These are phyloP conservation scores for Akabosia matsudoensis DNA, from an alignment of 1,140 invertebrate genomes.

Conservation along the genomic window DNA sequence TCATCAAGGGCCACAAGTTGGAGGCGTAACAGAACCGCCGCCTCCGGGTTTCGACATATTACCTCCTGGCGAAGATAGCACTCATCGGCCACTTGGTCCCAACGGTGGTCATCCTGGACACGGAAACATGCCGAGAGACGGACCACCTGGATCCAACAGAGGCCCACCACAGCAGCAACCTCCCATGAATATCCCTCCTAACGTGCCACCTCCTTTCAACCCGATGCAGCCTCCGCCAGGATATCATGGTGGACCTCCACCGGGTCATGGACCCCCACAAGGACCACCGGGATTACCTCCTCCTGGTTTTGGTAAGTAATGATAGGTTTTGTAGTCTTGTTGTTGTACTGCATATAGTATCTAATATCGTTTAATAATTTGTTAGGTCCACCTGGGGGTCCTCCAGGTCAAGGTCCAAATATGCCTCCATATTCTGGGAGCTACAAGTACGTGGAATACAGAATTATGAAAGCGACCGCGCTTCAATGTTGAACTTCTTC, in stretches of 20 bases:
- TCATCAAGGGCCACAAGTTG: neutral
- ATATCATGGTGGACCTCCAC: conserved; percentile 6
- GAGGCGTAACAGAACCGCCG: neutral
- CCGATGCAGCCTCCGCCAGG: conserved; percentile 22
- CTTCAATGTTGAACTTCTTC: neutral
- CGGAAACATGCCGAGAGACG: neutral
- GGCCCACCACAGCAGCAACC: neutral
- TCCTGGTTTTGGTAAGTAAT: conserved; percentile 27
- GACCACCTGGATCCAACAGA: conserved; percentile 11
- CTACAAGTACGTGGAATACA: neutral
- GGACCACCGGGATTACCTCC: conserved; percentile 37
- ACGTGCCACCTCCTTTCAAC: conserved; percentile 11
- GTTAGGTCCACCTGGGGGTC: neutral
- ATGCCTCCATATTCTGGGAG: conserved; percentile 4
- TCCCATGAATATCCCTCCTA: neutral
- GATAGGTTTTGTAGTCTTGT: too few relatives aligned
- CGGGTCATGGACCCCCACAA: conserved; percentile 23
- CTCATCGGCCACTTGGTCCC: conserved; percentile 34
- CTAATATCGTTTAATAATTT: neutral
- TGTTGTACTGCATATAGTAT: too few relatives aligned
- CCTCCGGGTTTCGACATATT: conserved; percentile 39
- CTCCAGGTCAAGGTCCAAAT: neutral
- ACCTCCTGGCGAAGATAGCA: conserved; percentile 35
- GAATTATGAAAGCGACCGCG: too few relatives aligned
- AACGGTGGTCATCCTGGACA: neutral